phyloP scores from a whole-genome alignment of 2,113 vertebrate genomes.

The Passer domesticus region DNA sequence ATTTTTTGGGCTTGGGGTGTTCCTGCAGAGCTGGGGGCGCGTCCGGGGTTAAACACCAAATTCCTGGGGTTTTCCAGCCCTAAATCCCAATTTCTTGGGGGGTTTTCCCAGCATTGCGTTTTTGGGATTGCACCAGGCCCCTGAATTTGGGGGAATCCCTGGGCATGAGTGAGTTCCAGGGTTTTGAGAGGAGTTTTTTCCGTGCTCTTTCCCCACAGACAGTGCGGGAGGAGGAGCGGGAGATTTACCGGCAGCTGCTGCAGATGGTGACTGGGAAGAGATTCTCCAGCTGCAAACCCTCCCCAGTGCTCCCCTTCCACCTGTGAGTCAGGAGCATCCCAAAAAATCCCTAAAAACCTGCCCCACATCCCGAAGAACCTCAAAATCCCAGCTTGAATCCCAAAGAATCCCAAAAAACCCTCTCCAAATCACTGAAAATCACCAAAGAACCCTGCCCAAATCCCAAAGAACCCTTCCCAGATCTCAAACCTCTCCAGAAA shows the following conservation, averaged over 20 bases:
- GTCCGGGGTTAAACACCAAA: accelerated
- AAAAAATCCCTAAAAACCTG: not conserved
- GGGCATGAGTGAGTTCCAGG: accelerated
- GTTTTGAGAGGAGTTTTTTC: not conserved
- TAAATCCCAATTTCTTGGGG: accelerated
- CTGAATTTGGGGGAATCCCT: too few species aligned
- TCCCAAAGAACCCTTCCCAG: not conserved
- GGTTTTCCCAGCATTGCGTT: not conserved
- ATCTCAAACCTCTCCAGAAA: not conserved
- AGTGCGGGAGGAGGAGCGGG: slow-evolving; percentile 87
- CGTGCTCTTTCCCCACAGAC: slow-evolving; percentile 69
- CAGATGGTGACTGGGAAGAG: slow-evolving; percentile 86
- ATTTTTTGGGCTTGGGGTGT: too few species aligned
- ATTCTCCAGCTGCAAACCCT: slow-evolving; percentile 70
- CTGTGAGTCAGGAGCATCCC: slow-evolving; percentile 63
- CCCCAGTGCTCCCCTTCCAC: slow-evolving; percentile 67
- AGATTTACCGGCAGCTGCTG: slow-evolving; percentile 90
- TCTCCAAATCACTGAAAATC: not conserved
- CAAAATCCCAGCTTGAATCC: not conserved
- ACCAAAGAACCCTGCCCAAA: not conserved
- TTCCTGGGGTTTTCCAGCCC: not conserved
- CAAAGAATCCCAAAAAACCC: not conserved
- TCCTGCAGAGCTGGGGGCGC: not conserved
- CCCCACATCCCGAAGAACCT: not conserved
- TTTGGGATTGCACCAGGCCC: accelerated